Evolutionary conservation across 2,113 vertebrate genomes (phyloP).

Genomic region (Muscicapa adusta): DNA sequence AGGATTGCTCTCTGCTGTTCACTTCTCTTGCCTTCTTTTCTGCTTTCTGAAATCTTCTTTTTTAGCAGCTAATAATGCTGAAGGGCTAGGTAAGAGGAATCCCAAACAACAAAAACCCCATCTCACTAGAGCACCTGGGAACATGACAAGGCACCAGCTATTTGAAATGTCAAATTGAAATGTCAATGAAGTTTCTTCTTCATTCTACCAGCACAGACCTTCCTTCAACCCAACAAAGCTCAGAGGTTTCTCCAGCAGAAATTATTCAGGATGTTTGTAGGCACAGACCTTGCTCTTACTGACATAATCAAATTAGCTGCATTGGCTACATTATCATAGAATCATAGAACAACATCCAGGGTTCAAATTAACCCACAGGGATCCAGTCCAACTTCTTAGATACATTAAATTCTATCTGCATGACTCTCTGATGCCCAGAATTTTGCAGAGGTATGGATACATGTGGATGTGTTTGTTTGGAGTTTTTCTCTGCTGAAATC

Average conservation of each 20-base stretch:
- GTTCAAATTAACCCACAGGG: background rate
- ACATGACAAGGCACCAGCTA: background rate
- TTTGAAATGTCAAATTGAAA: background rate
- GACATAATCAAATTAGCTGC: background rate
- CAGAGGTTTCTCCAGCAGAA: background rate
- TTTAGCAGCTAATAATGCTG: background rate
- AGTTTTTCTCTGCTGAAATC: background rate
- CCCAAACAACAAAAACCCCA: background rate
- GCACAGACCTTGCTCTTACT: background rate
- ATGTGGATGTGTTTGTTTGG: background rate
- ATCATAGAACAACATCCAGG: too few species aligned
- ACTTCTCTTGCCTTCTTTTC: background rate
- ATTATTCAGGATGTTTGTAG: background rate
- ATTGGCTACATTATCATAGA: background rate
- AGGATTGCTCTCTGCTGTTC: background rate
- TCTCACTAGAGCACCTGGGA: background rate
- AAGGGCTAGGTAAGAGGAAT: background rate
- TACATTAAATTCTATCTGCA: accelerated
- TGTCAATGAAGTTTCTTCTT: background rate
- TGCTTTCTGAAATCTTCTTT: background rate
- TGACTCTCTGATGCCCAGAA: background rate
- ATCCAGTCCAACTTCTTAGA: background rate
- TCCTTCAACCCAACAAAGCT: background rate
- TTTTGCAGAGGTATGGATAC: background rate
- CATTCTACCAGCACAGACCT: background rate